A percentile compares a stretch with the other conserved stretches of the same genome.
These are phyloP conservation scores for Choreutis nemorana DNA, from an alignment of 2,888 invertebrate genomes.

Conservation along the genomic window DNA sequence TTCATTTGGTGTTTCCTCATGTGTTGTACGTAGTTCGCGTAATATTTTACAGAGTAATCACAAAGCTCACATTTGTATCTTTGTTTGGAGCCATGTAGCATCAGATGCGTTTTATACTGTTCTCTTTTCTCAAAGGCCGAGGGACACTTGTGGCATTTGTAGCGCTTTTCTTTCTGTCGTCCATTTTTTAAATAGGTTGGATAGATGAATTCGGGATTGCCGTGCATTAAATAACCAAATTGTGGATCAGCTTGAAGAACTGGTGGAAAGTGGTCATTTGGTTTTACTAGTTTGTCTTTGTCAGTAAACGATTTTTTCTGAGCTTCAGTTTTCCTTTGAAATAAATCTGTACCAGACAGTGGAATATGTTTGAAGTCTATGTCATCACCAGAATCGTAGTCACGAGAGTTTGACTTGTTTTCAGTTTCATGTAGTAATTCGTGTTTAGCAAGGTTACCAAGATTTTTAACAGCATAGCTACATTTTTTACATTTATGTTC, in stretches of 20 bases:
- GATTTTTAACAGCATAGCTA: conserved; percentile 73
- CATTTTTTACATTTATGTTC: conserved; percentile 76
- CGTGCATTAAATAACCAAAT: conserved; percentile 74
- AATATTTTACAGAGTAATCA: conserved; percentile 89
- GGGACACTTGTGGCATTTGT: conserved; percentile 86
- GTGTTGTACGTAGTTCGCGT: conserved; percentile 85
- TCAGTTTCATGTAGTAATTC: conserved; percentile 61
- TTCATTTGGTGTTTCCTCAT: conserved; percentile 80
- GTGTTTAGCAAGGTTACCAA: conserved; percentile 73
- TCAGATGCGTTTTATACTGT: conserved; percentile 83
- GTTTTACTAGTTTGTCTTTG: conserved; percentile 57
- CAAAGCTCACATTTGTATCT: conserved; percentile 84
- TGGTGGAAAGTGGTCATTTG: conserved; percentile 61
- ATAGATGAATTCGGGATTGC: conserved; percentile 80
- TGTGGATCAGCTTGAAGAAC: conserved; percentile 70
- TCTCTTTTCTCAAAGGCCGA: conserved; percentile 87
- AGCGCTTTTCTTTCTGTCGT: conserved; percentile 76
- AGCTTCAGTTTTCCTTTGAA: conserved; percentile 70
- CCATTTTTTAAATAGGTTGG: conserved; percentile 79
- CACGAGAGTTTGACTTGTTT: conserved; percentile 31
- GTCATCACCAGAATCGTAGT: conserved; percentile 59
- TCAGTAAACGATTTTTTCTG: conserved; percentile 56
- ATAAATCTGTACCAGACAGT: conserved; percentile 71
- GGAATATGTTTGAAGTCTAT: conserved; percentile 63
- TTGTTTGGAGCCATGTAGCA: conserved; percentile 84